Base-by-base conservation (phyloP, 2,797 vertebrate species). In the Macropodus opercularis region DNA sequence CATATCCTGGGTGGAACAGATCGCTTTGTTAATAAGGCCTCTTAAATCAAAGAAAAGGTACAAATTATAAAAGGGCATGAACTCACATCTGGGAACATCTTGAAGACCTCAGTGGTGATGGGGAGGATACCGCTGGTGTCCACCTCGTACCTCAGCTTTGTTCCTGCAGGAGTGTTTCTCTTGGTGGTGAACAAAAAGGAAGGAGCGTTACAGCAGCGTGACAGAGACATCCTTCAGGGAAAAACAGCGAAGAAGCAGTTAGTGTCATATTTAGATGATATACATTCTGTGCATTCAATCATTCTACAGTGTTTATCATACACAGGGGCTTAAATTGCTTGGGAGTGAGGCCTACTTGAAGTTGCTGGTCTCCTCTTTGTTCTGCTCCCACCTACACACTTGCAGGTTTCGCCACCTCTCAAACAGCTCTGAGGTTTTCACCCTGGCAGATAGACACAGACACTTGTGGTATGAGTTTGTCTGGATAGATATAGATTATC, bases 151-250 rank as follows among this genome's bases (percentile, higher is more conserved):
- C 96, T 93, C 81, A 99, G 93, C 68, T 98, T 98, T 4, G 94
- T 95, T 38, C 95, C 95, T 57, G 96, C 85, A 3, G 98, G 96
- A 0, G 97, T 98, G 78, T 99, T 99, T 82, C 94, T 97, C 93
- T 97, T 96, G 14, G 98, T 98, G 72, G 97, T 98, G 85, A 99
- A 98, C 66, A 99, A 90, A 86, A 96, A 98, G 52, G 94, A 93
- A 1, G 97, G 96, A 18, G 98, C 98, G 0, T 99, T 99, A 85
- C 98, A 99, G 87, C 98, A 98, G 62, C 95, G 94, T 0, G 95
- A 94, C 75, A 99, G 85, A 69, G 95, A 93, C 80, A 94, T 94
- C 90, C 90, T 92, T 54, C 5, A 43, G 36, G 73, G 35, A 42
- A 36, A 72, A 23, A 13, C 19, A 54, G n/a, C n/a, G n/a, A 19